These are phyloP conservation scores for Sinodicranocentrus sp. DNA, from an alignment of 2,888 invertebrate genomes.

Conservation along the genomic window DNA sequence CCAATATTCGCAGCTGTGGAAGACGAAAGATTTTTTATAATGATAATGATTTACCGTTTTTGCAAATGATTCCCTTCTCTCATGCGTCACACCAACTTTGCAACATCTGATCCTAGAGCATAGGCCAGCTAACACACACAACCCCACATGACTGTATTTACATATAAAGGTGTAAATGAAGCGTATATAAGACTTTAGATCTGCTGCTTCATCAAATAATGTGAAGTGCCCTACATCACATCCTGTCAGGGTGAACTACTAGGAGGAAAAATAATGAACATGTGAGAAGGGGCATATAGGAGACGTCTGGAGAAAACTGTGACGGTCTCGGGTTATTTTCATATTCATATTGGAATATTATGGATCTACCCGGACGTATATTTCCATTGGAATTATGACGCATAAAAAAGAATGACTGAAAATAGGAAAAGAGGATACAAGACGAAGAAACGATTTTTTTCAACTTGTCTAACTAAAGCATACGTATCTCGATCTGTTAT, in stretches of 20 bases:
- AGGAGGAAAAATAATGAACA: slow-evolving; percentile 14
- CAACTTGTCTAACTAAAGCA: not conserved
- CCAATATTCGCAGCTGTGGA: too few species aligned
- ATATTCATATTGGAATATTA: too few species aligned
- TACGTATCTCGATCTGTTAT: not conserved
- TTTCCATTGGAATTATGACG: not conserved
- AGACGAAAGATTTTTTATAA: too few species aligned
- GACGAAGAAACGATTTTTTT: not conserved
- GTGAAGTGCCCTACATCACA: slow-evolving; percentile 16
- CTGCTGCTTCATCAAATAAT: slow-evolving; percentile 9
- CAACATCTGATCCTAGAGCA: too few species aligned
- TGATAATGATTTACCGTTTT: not conserved
- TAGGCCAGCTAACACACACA: too few species aligned
- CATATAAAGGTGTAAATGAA: not conserved
- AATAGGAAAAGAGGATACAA: not conserved
- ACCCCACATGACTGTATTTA: too few species aligned
- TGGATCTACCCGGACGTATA: not conserved
- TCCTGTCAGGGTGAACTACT: not conserved
- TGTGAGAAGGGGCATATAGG: not conserved
- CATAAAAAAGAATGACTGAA: not conserved
- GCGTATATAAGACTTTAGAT: not conserved
- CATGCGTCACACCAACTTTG: not conserved
- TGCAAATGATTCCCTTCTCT: not conserved
- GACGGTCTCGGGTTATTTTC: too few species aligned
- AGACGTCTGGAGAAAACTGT: too few species aligned